A percentile compares a stretch with the other conserved stretches of the same genome.
Conservation (phyloP, 2,797 vertebrate genomes). For the Tangara arthus region DNA sequence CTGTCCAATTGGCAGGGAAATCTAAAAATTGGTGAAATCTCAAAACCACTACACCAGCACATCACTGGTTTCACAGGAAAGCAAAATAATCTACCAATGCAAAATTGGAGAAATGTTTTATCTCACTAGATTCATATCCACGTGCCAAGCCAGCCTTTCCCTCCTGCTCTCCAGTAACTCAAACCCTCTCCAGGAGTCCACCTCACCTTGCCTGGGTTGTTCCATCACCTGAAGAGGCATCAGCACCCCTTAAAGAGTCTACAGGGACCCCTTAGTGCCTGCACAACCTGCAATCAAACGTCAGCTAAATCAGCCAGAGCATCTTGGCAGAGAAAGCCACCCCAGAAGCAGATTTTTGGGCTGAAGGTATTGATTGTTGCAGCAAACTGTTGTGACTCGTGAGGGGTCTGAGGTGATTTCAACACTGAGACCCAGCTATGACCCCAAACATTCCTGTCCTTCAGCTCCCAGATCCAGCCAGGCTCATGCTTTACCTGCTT, state of each 20-base stretch:
- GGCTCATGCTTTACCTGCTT: neutral
- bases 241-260: neutral
- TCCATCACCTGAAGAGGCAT: neutral
- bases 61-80: neutral
- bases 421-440: neutral
- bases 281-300: neutral
- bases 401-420: neutral
- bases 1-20: neutral
- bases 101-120: neutral
- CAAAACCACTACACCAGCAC: neutral
- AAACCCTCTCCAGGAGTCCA: neutral
- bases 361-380: neutral
- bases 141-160: neutral
- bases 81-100: neutral
- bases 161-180: neutral
- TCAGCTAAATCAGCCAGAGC: neutral
- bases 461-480: neutral
- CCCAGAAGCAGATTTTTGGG: neutral
- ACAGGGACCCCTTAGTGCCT: neutral
- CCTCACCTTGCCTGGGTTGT: neutral
- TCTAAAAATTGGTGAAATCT: neutral
- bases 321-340: neutral
- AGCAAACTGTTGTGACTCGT: neutral
- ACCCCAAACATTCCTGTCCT: neutral
- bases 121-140: fast-evolving